Conservation (phyloP, 2,797 vertebrate species). For the Gallinago stenura region DNA sequence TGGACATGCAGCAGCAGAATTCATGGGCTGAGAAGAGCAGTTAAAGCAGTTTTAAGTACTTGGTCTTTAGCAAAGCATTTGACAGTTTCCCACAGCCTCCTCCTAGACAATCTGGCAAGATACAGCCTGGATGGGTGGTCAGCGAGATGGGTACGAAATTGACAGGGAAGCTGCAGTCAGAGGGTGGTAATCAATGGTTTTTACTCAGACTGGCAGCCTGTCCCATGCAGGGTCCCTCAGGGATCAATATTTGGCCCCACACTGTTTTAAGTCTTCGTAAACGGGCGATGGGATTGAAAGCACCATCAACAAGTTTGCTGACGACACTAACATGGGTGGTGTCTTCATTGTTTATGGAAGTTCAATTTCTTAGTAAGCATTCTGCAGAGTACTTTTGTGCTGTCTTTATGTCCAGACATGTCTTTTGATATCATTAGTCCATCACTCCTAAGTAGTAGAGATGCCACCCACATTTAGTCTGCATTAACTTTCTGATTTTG, state of each 20-base stretch:
- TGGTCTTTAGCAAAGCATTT: neutral
- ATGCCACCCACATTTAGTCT: neutral
- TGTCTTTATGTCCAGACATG: neutral
- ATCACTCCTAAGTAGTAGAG: neutral
- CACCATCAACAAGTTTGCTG: neutral
- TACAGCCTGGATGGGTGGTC: neutral
- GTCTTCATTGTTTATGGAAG: neutral
- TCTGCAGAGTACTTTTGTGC: neutral
- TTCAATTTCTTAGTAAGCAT: neutral
- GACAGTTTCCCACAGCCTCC: neutral
- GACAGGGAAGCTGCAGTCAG: neutral
- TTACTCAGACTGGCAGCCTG: neutral
- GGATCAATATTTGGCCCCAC: neutral
- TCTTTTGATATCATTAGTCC: neutral
- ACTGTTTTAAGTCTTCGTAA: neutral
- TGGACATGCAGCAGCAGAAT: neutral
- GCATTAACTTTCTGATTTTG: neutral
- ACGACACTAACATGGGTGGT: neutral
- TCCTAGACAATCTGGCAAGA: neutral
- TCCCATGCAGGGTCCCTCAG: accelerated
- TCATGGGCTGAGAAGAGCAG: neutral
- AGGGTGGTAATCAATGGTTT: neutral
- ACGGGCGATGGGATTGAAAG: neutral
- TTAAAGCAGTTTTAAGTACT: neutral
- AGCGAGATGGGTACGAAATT: neutral